A percentile compares a stretch with the other conserved stretches of the same genome.
Conservation (phyloP, 1,140 invertebrate genomes). For the Brachionus koreanus region DNA sequence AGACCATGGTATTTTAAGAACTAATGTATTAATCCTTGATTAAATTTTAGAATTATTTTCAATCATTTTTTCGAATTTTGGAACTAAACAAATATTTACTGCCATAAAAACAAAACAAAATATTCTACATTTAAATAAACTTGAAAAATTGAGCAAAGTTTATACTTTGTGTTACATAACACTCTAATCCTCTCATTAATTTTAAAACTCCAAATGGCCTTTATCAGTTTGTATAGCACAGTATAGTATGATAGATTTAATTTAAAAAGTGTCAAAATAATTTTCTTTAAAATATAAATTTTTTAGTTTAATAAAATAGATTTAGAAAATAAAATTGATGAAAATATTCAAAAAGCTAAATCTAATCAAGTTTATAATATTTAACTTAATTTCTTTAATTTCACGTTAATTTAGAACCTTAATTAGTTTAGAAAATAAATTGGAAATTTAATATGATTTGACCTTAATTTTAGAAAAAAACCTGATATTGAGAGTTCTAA, state of each 20-base stretch:
- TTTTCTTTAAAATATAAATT: too few species aligned
- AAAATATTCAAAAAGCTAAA: too few species aligned
- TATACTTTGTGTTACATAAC: neutral
- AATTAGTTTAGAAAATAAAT: neutral
- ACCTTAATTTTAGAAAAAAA: neutral
- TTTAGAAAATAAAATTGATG: too few species aligned
- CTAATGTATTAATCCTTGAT: neutral
- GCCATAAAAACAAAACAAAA: neutral
- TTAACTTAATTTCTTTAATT: neutral
- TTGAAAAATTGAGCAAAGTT: neutral
- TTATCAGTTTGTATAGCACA: neutral
- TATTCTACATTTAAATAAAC: neutral
- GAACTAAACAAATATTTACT: neutral
- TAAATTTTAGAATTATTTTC: neutral
- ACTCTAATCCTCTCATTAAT: neutral
- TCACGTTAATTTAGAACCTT: neutral
- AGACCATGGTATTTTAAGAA: neutral
- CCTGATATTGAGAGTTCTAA: neutral
- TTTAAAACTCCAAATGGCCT: neutral
- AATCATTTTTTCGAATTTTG: neutral
- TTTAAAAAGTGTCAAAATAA: too few species aligned
- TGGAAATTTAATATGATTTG: neutral
- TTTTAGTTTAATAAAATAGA: too few species aligned
- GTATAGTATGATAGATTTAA: too few species aligned
- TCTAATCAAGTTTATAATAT: neutral